Evolutionary conservation across 2,113 vertebrate genomes (phyloP), one percentile per base, ranked within the genome.

Genomic region (Gopherus evgoodei): DNA sequence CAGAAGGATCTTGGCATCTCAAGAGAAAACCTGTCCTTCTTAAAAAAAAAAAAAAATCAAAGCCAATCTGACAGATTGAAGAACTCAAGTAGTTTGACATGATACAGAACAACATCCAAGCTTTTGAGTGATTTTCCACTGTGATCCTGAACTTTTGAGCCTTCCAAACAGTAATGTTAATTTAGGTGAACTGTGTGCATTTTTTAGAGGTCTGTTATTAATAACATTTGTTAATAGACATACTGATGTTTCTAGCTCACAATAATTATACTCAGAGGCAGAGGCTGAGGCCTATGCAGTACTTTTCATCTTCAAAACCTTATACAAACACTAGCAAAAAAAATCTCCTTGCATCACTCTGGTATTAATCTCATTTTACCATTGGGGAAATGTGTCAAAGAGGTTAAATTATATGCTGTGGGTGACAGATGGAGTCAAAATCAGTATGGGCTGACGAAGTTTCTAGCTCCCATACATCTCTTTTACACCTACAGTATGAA

Each of bases 1-100:
- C 75, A 78, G 75, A 44, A 76, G 5, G 42, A 8, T 25, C 42
- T 76, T 76, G 24, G 72, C 47, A 47, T 79, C 31, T 59, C 49
- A 76, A 49, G 5, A 83, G 13, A 86, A 86, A 62, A 0, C 11
- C 6, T 0, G 1, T 69, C 2, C 38, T 89, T 3, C 5, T 65
- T 50, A 5, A 50, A 50, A 52, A 52, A 52, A 52, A 52, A 52
- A 88, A 91, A 82, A 95, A 81, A 83, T 52, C 0, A 2, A 81
- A 19, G 0, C 1, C 69, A 85, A 89, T 0, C 1, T 76, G 56
- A 6, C 5, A 86, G 17, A 95, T 62, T 76, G 69, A 84, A 93
- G 16, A 89, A 2, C 2, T 84, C 31, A 35, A 2, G 29, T 44
- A 81, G 50, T 42, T 83, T 84, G 1, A 79, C 85, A 31, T 72